Evolutionary conservation across 2,113 vertebrate species (phyloP), one percentile per base, ranked within the genome.

Genomic region (Tupaia tana): DNA sequence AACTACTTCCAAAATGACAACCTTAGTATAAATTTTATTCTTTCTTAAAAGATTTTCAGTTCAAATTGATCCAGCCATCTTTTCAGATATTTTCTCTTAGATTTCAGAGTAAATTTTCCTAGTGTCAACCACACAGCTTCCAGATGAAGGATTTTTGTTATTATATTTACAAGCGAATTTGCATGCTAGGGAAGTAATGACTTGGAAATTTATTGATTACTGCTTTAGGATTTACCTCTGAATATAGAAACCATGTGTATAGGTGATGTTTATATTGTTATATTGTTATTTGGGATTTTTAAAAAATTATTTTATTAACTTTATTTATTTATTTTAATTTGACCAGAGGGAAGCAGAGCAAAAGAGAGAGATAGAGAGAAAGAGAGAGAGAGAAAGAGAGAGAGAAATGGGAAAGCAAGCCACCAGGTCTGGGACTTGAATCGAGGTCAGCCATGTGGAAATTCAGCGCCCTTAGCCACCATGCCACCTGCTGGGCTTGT

Each of bases 1-100:
- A 92, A 95, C 19, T 71, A 54, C 25, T 89, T 95, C 84, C 43
- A 80, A 81, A 92, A 84, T 89, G 83, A 95, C 70, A 86, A 69
- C 74, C 84, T 83, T 77, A 77, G 29, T 67, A 78, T 77, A 86
- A 18, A 83, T 94, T 95, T 77, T 86, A 89, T 89, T 94, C 70
- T 91, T 95, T 59, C 90, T 61, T 83, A 77, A 80, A 74, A 85
- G 54, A 82, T 70, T 93, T 91, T 89, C 86, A 71, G 13, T 91
- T 70, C 31, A 63, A 15, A 94, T 93, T 82, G 63, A 27, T 82
- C 14, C 43, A 63, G 15, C 3, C 2, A 2, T 96, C n/a, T 96
- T 88, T 94, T 96, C 19, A 82, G 7, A n/a, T 78, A 69, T 63
- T 73, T 91, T 85, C 78, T 77, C 14, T 79, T 94, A 78, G 86